Evolutionary conservation across 2,888 invertebrate species (phyloP), one percentile per base, ranked within the genome.

Genomic region (Megalurothrips usitatus): DNA sequence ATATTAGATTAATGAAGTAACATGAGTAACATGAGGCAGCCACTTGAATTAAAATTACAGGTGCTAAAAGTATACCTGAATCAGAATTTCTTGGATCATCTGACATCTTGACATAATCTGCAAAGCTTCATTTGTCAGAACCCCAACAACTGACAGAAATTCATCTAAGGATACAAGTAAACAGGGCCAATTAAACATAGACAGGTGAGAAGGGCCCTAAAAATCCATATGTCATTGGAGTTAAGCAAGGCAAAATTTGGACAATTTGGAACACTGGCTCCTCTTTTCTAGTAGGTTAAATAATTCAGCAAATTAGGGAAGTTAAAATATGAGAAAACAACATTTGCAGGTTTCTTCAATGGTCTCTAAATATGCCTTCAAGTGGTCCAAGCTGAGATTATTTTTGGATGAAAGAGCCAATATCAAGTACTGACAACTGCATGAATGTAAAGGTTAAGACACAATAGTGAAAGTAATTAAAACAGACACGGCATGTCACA

Each of bases 401-500:
- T 75, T 75, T 75, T 75, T 23, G 68, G 68, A 75, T 26, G 26
- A 75, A 68, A 26, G 68, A 26, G 26, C 8, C 26, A 26, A 26
- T 75, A 6, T 4, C 12, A 75, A 75, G 58, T 58, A 58, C 58
- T 58, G 68, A 75, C 68, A 68, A 68, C 68, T 26, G 11, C 68
- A 75, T 75, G 68, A 12, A 23, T 75, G 68, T 26, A 75, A 75
- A 75, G 68, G 68, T 75, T 75, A 75, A 75, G 23, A 23, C 68
- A 26, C 23, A 26, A 23, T 26, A 1, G 26, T 9, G 6, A 11
- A 75, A 26, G 8, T 75, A 26, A 23, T 26, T 26, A 26, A 9
- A 43, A 75, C 11, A 26, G 0, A 12, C 23, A 26, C 26, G 68
- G 23, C 26, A 11, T 75, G 68, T 26, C 68, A 75, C 68, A 0